Percentiles rank a stretch among this genome's conserved stretches.
Evolutionary conservation across 2,888 invertebrate species (phyloP).

Genomic region (Hipparchia semele): DNA sequence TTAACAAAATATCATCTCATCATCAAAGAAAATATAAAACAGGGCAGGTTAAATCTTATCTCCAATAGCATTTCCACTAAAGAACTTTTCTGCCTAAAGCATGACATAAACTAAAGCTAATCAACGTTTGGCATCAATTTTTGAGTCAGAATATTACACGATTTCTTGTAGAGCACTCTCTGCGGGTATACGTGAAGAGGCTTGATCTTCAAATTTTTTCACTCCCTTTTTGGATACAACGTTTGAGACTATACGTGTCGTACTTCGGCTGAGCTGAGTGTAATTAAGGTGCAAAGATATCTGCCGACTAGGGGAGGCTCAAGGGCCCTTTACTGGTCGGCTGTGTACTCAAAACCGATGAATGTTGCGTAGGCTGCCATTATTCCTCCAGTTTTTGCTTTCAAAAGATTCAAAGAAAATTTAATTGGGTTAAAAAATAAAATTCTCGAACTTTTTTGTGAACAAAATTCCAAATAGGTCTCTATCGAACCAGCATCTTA

Average conservation of each 20-base stretch:
- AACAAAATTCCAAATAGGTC: not conserved
- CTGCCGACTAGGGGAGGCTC: slow-evolving; percentile 65
- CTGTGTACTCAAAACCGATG: slow-evolving; percentile 71
- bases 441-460: slow-evolving; percentile 15
- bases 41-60: not conserved
- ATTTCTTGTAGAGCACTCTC: slow-evolving; percentile 43
- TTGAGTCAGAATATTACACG: slow-evolving; percentile 27
- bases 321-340: slow-evolving; percentile 71
- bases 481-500: slow-evolving; percentile 32
- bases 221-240: slow-evolving; percentile 60
- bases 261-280: slow-evolving; percentile 68
- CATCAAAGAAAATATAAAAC: not conserved
- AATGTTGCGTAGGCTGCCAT: slow-evolving; percentile 73
- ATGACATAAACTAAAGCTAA: slow-evolving; percentile 15
- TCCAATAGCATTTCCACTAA: slow-evolving; percentile 1
- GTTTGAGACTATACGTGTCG: slow-evolving; percentile 70
- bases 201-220: slow-evolving; percentile 58
- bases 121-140: slow-evolving; percentile 24
- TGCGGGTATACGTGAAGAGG: slow-evolving; percentile 53
- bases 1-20: not conserved
- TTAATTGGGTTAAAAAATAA: slow-evolving; percentile 60
- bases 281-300: slow-evolving; percentile 83
- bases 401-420: slow-evolving; percentile 74
- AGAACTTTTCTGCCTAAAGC: slow-evolving; percentile 6
- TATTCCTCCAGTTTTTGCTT: slow-evolving; percentile 63